Evolutionary conservation across 2,797 vertebrate genomes (phyloP).

Genomic region (Pseudocheirus occidentalis): DNA sequence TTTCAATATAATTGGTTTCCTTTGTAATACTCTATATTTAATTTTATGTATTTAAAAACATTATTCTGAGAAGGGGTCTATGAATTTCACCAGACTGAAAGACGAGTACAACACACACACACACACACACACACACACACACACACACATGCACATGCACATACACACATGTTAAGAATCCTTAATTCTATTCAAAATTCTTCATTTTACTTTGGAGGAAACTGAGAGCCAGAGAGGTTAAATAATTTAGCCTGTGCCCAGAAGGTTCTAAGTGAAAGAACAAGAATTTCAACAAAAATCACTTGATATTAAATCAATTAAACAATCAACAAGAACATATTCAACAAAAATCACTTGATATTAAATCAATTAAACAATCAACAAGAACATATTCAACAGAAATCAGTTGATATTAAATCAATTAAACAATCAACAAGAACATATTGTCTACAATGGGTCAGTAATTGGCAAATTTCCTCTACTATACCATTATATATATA

Average conservation of each 20-base stretch:
- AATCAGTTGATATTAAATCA: not conserved
- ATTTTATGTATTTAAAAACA: not conserved
- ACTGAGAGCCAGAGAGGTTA: not conserved
- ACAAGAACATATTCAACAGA: too few relatives aligned
- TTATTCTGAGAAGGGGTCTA: not conserved
- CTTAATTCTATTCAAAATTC: not conserved
- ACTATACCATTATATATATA: not conserved
- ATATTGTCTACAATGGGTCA: not conserved
- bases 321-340: too few relatives aligned
- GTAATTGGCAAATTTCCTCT: not conserved
- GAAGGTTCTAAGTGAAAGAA: not conserved
- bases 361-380: not conserved
- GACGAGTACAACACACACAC: not conserved
- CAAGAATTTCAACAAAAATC: not conserved
- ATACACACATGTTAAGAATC: not conserved
- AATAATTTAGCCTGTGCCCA: not conserved
- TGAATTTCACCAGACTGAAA: not conserved
- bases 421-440: not conserved
- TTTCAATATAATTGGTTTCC: not conserved
- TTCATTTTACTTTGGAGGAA: not conserved
- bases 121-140: too few relatives aligned
- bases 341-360: not conserved
- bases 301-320: not conserved
- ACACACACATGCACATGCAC: too few relatives aligned
- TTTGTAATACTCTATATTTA: not conserved